phyloP scores from a whole-genome alignment of 2,888 invertebrate species.

The Drosophila mettleri region DNA sequence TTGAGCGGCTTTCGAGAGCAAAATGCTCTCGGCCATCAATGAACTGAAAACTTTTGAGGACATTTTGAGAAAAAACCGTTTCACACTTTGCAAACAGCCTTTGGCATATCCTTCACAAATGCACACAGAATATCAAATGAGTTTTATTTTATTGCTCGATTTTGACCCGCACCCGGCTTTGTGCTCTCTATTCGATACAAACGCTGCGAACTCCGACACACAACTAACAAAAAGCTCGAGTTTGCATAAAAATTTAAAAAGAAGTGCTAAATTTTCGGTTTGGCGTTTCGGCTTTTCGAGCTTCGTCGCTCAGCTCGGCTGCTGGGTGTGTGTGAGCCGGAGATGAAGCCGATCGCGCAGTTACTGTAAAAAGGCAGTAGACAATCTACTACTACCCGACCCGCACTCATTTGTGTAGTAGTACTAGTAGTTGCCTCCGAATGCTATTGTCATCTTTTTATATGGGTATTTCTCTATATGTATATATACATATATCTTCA shows the following conservation, averaged over 20 bases:
- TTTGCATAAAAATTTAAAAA: slow-evolving; percentile 85
- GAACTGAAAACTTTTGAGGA: slow-evolving; percentile 79
- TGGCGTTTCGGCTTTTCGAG: slow-evolving; percentile 61
- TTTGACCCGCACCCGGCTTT: slow-evolving; percentile 37
- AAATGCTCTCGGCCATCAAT: slow-evolving; percentile 82
- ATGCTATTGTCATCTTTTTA: slow-evolving; percentile 37
- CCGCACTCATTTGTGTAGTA: background rate
- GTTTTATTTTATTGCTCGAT: background rate
- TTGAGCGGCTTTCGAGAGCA: slow-evolving; percentile 80
- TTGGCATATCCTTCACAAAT: slow-evolving; percentile 40
- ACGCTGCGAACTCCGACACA: slow-evolving; percentile 76
- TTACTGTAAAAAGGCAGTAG: slow-evolving; percentile 52
- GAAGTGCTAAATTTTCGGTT: slow-evolving; percentile 81
- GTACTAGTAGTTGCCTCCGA: slow-evolving; percentile 11
- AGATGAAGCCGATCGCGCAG: slow-evolving; percentile 42
- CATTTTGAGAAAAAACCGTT: slow-evolving; percentile 56
- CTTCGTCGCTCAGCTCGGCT: slow-evolving; percentile 59
- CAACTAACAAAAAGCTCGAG: slow-evolving; percentile 83
- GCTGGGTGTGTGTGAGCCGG: slow-evolving; percentile 38
- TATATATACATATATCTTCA: slow-evolving; percentile 8
- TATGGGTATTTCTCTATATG: background rate
- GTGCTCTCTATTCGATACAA: slow-evolving; percentile 44
- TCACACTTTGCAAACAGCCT: slow-evolving; percentile 20
- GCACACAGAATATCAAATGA: background rate
- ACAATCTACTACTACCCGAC: slow-evolving; percentile 51